These are phyloP conservation scores for Dromaius novaehollandiae DNA, from an alignment of 2,113 vertebrate genomes.

Conservation along the genomic window DNA sequence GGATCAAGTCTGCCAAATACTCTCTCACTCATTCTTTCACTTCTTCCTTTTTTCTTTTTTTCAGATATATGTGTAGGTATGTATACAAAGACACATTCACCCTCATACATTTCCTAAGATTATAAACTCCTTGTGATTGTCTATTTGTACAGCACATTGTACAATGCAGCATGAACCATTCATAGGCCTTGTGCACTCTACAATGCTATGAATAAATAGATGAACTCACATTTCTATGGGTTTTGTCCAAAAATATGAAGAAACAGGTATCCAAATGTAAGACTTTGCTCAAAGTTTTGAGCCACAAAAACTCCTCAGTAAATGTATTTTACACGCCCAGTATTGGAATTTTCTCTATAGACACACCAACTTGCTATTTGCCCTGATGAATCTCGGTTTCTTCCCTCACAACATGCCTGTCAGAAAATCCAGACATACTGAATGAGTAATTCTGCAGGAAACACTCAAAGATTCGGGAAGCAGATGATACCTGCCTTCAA, in stretches of 20 bases:
- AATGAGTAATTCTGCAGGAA: slow-evolving; percentile 56
- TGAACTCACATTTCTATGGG: background rate
- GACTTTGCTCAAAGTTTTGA: background rate
- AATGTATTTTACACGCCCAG: slow-evolving; percentile 11
- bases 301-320: background rate
- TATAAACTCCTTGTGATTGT: background rate
- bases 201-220: background rate
- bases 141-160: background rate
- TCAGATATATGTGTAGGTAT: background rate
- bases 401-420: slow-evolving; percentile 48
- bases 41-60: background rate
- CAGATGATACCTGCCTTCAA: slow-evolving; percentile 40
- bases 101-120: background rate
- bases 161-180: background rate
- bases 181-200: background rate
- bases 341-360: slow-evolving; percentile 8
- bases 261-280: background rate
- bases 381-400: slow-evolving; percentile 14
- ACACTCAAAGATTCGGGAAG: slow-evolving; percentile 32
- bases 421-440: slow-evolving; percentile 63
- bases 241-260: background rate
- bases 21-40: background rate
- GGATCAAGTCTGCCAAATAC: background rate
- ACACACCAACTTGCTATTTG: background rate
- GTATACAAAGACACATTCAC: background rate